Evolutionary conservation across 2,113 vertebrate genomes (phyloP), one percentile per base, ranked within the genome.

Genomic region (Pterocles orientalis): DNA sequence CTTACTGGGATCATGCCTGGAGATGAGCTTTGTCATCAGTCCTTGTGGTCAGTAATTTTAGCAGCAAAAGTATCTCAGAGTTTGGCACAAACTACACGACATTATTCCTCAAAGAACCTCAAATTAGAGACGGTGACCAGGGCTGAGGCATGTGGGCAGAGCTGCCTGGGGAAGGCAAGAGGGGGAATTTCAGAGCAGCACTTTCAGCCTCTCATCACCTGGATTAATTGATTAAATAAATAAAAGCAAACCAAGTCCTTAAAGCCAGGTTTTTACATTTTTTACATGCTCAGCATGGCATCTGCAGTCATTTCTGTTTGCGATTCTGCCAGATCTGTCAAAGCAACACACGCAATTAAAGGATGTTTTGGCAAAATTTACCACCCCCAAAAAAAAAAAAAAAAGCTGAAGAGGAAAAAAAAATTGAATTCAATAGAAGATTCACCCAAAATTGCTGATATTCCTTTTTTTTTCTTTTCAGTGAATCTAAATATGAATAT

Each of bases 281-380:
- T 93, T 78, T 18, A 54, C 53, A 20, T 8, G 41, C 41, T 93
- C 82, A 91, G 82, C 83, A 31, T 0, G 0, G 78, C 76, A 94
- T n/a, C 87, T 51, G 72, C 80, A 92, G 28, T 61, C 39, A 57
- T 86, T 88, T 91, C 61, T 76, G 61, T n/a, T 23, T 36, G 69
- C 65, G 68, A 4, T 60, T 75, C 69, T 85, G 81, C 69, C 77
- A 84, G 47, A 75, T 71, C 73, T 79, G 16, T 82, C 72, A 45
- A 34, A 94, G 72, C 9, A 66, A 83, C 13, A 10, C 24, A 26
- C 14, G 62, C 25, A 82, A 75, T 57, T 53, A 78, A 78, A 84
- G 53, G n/a, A 71, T 14, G 43, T 47, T 96, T 94, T 68, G 80
- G 80, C 64, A 78, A 96, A 90, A 88, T n/a, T 50, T 60, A 34